Base-by-base conservation (phyloP, 2,888 invertebrate species). In the Hirtodrosophila trivittata region DNA sequence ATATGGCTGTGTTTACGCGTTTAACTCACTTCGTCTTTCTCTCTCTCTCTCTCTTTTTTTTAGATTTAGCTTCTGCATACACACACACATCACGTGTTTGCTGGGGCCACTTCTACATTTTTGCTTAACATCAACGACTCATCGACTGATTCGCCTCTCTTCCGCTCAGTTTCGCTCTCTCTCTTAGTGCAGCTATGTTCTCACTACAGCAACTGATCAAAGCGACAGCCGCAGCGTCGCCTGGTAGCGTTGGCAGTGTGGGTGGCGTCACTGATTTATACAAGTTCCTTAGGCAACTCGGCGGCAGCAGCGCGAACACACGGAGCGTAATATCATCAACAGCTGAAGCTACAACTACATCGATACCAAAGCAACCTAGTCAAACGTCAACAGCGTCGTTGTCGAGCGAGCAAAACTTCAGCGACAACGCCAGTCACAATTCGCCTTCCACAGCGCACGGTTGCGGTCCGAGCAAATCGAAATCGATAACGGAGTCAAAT, bases 161-260 rank as follows among this genome's bases (percentile, higher is more conserved):
- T 55, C 30, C 33, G 52, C 32, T 9, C 42, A 14, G 32, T 38
- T 30, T 25, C 46, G 50, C 51, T 47, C 50, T 25, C 41, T 43
- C 16, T 25, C 41, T 43, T 13, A 0, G 18, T 25, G 7, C 30
- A 26, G 26, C 26, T 14, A 89, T 89, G 89, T 77, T 88, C 73
- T 87, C 88, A 33, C 76, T 84, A 55, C 88, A 89, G 85, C 89
- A 88, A 72, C 60, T 89, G 76, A 77, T 87, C 66, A 88, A 87
- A 80, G 81, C 84, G 49, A 56, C 73, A 33, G 65, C 76, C 33
- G 42, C 73, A 38, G 54, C 54, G 54, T 52, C 60, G 13, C n/a
- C 58, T 39, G 52, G 52, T 26, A 33, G 58, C 47, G 32, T 30
- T 14, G 45, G 59, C 35, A 41, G 68, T 75, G 54, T 66, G 60